Evolutionary conservation across 2,797 vertebrate species (phyloP), one percentile per base, ranked within the genome.

Genomic region (Syndactyla subalaris): DNA sequence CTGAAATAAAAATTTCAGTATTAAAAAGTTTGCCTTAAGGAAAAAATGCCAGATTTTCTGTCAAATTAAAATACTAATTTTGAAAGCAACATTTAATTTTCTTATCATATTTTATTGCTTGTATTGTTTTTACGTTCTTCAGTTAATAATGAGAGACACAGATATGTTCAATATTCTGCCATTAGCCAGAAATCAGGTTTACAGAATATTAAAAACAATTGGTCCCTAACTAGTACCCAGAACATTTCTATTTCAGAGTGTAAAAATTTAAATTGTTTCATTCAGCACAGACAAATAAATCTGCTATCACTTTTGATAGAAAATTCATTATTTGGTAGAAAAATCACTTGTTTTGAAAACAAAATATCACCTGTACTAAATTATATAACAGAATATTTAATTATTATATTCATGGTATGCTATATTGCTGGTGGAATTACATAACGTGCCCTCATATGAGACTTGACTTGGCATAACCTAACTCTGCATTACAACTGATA

Each of bases 341-440:
- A 95, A 76, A 74, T 29, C 22, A 51, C 46, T 79, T 70, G 18
- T 59, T 88, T 91, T 62, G 43, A 84, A 95, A 86, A 85, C 26
- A 58, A 88, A 89, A 58, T 63, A 85, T 34, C 72, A 91, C 63
- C 81, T 95, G 51, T 39, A 62, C 20, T 65, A 82, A 83, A 95
- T 87, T 83, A 91, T 22, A 39, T 82, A 87, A 94, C 49, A 73
- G 21, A 68, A 77, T 85, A 87, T 79, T 95, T 90, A 80, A 87
- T 89, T 74, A 71, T 72, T 11, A 77, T 77, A 65, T 49, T 82
- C n/a, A 62, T 18, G 23, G 34, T 74, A 85, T 61, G 52, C 45
- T 80, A 65, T 63, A 20, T 51, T 85, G 74, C 61, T 80, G 30
- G 57, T 68, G 77, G 38, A 46, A 80, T 34, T 93, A 93, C 65